A percentile compares a stretch with the other conserved stretches of the same genome.
These are phyloP conservation scores for Chirona hameri DNA, from an alignment of 2,888 invertebrate genomes.

Conservation along the genomic window DNA sequence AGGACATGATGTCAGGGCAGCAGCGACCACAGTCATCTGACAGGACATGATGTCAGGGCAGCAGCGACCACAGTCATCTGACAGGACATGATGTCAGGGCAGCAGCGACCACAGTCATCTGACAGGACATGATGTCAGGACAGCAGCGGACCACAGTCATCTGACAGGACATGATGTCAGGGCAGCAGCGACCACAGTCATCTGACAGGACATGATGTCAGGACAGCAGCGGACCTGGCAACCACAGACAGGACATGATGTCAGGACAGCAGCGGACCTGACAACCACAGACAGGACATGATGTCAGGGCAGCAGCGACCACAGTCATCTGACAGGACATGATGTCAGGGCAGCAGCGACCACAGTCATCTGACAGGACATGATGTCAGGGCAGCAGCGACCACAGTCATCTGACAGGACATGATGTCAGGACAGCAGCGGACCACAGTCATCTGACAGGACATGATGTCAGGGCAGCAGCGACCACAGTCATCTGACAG, in stretches of 20 bases:
- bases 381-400: conserved; percentile 49
- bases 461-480: neutral
- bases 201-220: neutral
- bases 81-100: neutral
- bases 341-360: conserved; percentile 52
- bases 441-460: neutral
- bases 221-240: conserved; percentile 27
- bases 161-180: too few relatives aligned
- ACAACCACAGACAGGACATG: neutral
- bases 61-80: conserved; percentile 44
- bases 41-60: conserved; percentile 46
- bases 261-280: conserved; percentile 29
- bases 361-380: neutral
- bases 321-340: too few relatives aligned
- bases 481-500: too few relatives aligned
- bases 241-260: neutral
- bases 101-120: too few relatives aligned
- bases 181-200: conserved; percentile 50
- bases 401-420: neutral
- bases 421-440: neutral
- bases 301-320: neutral
- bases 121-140: neutral
- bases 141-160: too few relatives aligned
- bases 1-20: too few relatives aligned
- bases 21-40: conserved; percentile 42